phyloP scores from a whole-genome alignment of 2,888 invertebrate species.

The Cephus spinipes region DNA sequence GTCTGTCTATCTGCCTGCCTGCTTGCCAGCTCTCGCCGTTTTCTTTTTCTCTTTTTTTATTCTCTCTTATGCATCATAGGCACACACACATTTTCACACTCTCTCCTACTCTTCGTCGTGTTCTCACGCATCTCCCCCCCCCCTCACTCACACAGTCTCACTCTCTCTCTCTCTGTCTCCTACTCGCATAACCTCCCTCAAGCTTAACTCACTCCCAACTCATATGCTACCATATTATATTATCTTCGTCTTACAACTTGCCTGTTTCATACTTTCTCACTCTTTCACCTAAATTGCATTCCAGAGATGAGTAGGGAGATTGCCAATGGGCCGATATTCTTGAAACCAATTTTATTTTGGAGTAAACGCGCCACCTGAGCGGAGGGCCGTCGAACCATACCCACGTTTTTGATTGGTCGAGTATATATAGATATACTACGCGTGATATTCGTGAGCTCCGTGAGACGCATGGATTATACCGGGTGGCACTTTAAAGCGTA shows the following conservation, averaged over 20 bases:
- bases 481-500: too few relatives aligned
- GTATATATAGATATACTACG: too few relatives aligned
- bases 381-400: too few relatives aligned
- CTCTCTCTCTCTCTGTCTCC: not conserved
- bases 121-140: not conserved
- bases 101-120: not conserved
- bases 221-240: not conserved
- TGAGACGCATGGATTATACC: too few relatives aligned
- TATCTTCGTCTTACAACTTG: constrained; percentile 7
- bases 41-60: constrained; percentile 21
- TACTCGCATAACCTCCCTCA: constrained; percentile 1
- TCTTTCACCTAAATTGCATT: constrained; percentile 2
- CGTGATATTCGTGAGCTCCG: too few relatives aligned
- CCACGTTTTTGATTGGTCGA: too few relatives aligned
- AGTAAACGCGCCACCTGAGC: too few relatives aligned
- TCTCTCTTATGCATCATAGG: constrained; percentile 3
- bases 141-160: not conserved
- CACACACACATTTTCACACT: not conserved
- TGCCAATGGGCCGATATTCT: too few relatives aligned
- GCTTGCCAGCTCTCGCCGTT: constrained; percentile 14
- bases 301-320: too few relatives aligned
- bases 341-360: too few relatives aligned
- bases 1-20: constrained; percentile 27
- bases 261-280: constrained; percentile 21
- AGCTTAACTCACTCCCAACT: not conserved